phyloP scores from a whole-genome alignment of 2,113 vertebrate genomes.

The Psittacara wagleri region DNA sequence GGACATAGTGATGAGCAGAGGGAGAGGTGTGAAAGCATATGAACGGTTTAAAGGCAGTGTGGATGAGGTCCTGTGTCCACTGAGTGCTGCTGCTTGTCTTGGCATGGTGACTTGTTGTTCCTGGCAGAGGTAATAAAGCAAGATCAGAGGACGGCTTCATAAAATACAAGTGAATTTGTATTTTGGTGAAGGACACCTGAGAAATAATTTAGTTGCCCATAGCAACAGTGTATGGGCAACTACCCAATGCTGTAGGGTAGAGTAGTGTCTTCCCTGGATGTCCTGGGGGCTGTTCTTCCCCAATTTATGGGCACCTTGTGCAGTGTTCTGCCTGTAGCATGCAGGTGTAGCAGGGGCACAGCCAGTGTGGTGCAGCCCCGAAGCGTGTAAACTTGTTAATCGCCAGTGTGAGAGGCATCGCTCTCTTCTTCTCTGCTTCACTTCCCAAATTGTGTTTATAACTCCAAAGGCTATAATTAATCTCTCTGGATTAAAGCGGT shows the following conservation, averaged over 20 bases:
- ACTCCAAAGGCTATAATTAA: slow-evolving; percentile 61
- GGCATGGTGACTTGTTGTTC: fast-evolving
- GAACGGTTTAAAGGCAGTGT: not conserved
- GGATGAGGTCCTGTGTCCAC: fast-evolving
- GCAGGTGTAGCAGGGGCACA: not conserved
- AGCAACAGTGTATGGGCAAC: not conserved
- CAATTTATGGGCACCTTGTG: not conserved
- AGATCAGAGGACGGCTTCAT: not conserved
- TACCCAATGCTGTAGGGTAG: not conserved
- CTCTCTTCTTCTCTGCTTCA: not conserved
- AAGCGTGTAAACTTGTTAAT: not conserved
- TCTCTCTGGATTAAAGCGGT: slow-evolving; percentile 59
- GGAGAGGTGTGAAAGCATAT: fast-evolving
- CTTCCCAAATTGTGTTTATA: slow-evolving; percentile 17
- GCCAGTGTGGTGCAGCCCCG: not conserved
- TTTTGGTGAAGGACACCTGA: not conserved
- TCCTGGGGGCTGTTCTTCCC: not conserved
- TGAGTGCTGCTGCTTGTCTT: not conserved
- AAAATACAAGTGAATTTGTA: not conserved
- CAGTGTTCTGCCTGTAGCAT: not conserved
- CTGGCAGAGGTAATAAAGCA: not conserved
- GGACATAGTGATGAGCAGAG: fast-evolving
- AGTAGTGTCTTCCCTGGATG: not conserved
- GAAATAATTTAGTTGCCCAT: not conserved
- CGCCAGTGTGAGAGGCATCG: not conserved